phyloP scores from a whole-genome alignment of 2,797 vertebrate species.

The Bufotes viridis region DNA sequence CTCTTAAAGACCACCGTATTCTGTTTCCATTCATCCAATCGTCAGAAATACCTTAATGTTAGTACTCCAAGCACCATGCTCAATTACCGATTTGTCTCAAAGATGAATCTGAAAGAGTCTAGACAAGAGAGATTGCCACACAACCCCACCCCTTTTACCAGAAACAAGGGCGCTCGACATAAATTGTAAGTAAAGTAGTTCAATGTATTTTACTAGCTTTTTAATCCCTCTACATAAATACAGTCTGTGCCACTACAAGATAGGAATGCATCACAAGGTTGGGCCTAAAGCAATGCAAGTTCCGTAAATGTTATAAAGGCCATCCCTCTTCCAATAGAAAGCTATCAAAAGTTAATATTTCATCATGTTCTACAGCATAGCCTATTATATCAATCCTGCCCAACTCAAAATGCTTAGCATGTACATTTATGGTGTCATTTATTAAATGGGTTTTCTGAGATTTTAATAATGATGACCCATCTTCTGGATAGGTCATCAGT shows the following conservation, averaged over 20 bases:
- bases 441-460: not conserved
- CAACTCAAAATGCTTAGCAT: not conserved
- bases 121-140: conserved; percentile 18
- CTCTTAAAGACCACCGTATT: not conserved
- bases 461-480: no score
- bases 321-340: not conserved
- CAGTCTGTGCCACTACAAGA: not conserved
- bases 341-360: not conserved
- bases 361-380: not conserved
- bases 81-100: conserved; percentile 13
- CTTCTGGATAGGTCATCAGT: no score
- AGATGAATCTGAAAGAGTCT: conserved; percentile 56
- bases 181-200: not conserved
- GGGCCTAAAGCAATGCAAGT: not conserved
- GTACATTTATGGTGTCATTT: not conserved
- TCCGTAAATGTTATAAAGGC: not conserved
- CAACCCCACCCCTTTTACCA: not conserved
- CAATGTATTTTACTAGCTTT: not conserved
- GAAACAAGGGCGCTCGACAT: not conserved
- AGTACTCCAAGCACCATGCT: not conserved
- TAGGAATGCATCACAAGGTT: not conserved
- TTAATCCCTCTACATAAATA: not conserved
- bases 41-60: conserved; percentile 36
- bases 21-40: conserved; percentile 29
- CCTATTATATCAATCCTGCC: not conserved